phyloP scores from a whole-genome alignment of 2,888 invertebrate species.

The Dasypolia templi region DNA sequence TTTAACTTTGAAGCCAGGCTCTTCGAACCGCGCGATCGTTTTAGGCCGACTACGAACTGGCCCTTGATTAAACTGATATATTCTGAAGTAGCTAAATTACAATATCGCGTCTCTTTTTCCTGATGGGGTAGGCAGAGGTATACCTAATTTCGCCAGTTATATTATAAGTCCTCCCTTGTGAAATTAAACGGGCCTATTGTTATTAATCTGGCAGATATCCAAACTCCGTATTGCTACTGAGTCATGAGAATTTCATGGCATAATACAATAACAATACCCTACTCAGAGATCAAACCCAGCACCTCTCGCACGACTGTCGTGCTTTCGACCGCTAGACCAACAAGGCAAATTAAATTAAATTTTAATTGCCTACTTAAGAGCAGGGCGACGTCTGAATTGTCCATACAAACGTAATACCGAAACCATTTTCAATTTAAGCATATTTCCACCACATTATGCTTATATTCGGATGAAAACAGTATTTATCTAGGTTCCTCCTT shows the following conservation, averaged over 20 bases:
- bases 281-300: not conserved
- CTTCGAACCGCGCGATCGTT: too few species aligned
- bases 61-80: not conserved
- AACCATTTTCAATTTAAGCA: too few species aligned
- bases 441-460: too few species aligned
- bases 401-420: too few species aligned
- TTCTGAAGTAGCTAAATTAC: not conserved
- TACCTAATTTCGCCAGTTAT: not conserved
- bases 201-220: not conserved
- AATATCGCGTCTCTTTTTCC: rapidly evolving
- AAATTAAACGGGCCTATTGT: not conserved
- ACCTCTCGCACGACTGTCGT: too few species aligned
- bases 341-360: not conserved
- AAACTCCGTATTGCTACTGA: not conserved
- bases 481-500: too few species aligned
- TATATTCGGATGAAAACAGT: too few species aligned
- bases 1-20: too few species aligned
- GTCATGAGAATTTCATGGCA: not conserved
- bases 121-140: not conserved
- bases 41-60: too few species aligned
- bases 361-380: not conserved
- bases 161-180: not conserved
- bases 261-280: too few species aligned
- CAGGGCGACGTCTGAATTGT: too few species aligned
- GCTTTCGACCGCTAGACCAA: not conserved